These are phyloP conservation scores for Pyrgilauda ruficollis DNA, from an alignment of 2,113 vertebrate genomes.

Conservation along the genomic window DNA sequence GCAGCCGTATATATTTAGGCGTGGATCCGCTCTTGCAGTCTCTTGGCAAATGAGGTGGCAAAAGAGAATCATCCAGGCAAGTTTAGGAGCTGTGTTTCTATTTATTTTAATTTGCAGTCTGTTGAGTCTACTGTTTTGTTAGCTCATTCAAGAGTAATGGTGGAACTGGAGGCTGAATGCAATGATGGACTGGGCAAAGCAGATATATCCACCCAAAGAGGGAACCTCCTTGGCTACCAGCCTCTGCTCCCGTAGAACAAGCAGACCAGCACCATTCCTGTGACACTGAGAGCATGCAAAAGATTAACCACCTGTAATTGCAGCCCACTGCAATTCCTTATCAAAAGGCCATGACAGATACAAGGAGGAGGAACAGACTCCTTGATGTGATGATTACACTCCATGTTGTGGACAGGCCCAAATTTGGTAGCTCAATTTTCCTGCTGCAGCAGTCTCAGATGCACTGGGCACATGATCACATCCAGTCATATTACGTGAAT, in stretches of 20 bases:
- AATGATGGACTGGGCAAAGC: neutral
- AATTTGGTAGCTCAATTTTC: neutral
- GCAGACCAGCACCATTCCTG: neutral
- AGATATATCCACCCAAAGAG: neutral
- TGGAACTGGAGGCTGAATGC: neutral
- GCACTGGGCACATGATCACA: neutral
- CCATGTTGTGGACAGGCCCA: neutral
- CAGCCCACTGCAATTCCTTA: neutral
- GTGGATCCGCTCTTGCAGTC: neutral
- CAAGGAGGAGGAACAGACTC: neutral
- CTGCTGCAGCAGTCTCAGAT: neutral
- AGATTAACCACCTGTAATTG: neutral
- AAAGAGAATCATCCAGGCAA: neutral
- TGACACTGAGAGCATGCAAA: neutral
- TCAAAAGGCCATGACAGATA: neutral
- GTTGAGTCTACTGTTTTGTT: neutral
- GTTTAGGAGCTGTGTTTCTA: neutral
- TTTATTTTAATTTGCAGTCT: slow-evolving; percentile 1
- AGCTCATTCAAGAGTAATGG: neutral
- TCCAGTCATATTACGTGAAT: neutral
- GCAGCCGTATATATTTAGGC: neutral
- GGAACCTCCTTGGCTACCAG: neutral
- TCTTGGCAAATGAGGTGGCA: neutral
- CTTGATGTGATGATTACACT: neutral
- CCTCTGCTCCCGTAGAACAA: neutral